phyloP scores from a whole-genome alignment of 2,888 invertebrate genomes.

The Drosophila kuntzei region DNA sequence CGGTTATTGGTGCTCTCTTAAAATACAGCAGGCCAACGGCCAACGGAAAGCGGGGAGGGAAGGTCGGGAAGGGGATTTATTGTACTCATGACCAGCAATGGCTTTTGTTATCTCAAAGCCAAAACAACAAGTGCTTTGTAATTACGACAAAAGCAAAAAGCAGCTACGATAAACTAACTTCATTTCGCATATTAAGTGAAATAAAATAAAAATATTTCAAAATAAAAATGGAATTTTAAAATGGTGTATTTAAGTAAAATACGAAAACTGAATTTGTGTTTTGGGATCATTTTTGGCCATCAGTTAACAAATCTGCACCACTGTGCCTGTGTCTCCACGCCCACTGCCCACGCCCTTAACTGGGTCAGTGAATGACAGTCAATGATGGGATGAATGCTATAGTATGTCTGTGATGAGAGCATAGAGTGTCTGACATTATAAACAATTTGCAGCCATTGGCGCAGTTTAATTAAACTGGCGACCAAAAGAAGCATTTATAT shows the following conservation, averaged over 20 bases:
- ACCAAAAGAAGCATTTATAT: slow-evolving; percentile 49
- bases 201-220: neutral
- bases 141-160: slow-evolving; percentile 52
- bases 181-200: neutral
- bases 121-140: slow-evolving; percentile 69
- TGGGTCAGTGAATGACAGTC: slow-evolving; percentile 44
- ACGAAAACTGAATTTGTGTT: neutral
- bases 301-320: neutral
- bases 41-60: neutral
- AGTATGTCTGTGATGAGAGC: slow-evolving; percentile 20
- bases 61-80: neutral
- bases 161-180: neutral
- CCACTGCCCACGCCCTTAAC: slow-evolving; percentile 15
- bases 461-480: slow-evolving; percentile 66
- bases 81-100: slow-evolving; percentile 5
- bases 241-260: no score
- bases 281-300: neutral
- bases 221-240: neutral
- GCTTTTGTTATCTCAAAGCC: slow-evolving; percentile 62
- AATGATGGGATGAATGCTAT: slow-evolving; percentile 26
- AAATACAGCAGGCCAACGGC: slow-evolving; percentile 33
- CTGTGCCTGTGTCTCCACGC: slow-evolving; percentile 16
- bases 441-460: slow-evolving; percentile 59
- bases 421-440: slow-evolving; percentile 50
- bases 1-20: slow-evolving; percentile 66